Conservation (phyloP, 2,888 invertebrate species). For the Habrosyne pyritoides region DNA sequence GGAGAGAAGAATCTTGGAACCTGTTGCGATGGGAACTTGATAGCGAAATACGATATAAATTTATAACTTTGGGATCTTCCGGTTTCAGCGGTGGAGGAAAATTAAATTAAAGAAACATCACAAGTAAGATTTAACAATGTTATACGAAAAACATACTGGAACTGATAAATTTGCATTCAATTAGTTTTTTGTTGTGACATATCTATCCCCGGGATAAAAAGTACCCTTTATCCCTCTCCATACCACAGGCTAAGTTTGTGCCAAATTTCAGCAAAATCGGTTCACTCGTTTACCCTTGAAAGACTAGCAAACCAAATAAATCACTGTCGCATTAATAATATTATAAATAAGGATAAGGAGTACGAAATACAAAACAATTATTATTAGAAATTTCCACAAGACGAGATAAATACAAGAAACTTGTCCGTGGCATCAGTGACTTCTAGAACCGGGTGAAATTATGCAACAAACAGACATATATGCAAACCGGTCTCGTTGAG, state of each 20-base stretch:
- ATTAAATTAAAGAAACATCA: not conserved
- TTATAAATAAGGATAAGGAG: no score
- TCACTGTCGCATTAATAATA: no score
- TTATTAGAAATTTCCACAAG: not conserved
- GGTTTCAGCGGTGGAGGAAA: not conserved
- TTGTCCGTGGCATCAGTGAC: slow-evolving; percentile 14
- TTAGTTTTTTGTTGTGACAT: no score
- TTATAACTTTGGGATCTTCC: not conserved
- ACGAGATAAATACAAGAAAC: slow-evolving; percentile 2
- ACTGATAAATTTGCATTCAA: no score
- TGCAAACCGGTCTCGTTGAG: slow-evolving; percentile 62
- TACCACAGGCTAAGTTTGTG: no score
- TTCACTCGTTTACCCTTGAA: no score
- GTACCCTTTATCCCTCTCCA: no score
- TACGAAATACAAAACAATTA: not conserved
- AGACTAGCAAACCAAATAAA: no score
- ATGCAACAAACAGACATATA: slow-evolving; percentile 55
- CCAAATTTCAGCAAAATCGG: no score
- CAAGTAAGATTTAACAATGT: no score
- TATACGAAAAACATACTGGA: no score
- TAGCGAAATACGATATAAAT: slow-evolving; percentile 6
- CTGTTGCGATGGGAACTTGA: slow-evolving; percentile 3
- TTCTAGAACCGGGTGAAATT: slow-evolving; percentile 52
- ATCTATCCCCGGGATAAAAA: no score
- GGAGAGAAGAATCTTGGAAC: not conserved